Base-by-base conservation (phyloP, 2,888 invertebrate genomes). In the Teinopalpus imperialis region DNA sequence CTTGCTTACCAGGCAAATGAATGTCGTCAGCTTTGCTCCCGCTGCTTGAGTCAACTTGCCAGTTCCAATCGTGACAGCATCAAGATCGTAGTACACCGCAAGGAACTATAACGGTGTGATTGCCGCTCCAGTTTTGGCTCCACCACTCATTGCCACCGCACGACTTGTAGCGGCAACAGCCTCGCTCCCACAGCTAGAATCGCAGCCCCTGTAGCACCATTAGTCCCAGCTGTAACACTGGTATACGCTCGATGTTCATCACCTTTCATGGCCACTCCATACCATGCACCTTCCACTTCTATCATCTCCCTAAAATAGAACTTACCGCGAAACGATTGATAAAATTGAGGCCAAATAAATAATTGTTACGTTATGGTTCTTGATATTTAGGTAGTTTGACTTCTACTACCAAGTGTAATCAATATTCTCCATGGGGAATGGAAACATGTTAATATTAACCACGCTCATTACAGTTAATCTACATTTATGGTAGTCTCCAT, bases 1-100 rank as follows among this genome's bases (percentile, higher is more conserved):
- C n/a, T n/a, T n/a, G n/a, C n/a, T n/a, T n/a, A n/a, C n/a, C n/a
- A n/a, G n/a, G n/a, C n/a, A n/a, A n/a, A n/a, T n/a, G n/a, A n/a
- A n/a, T n/a, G n/a, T n/a, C n/a, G n/a, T n/a, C 12, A 5, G 9
- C 2, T 4, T 32, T 18, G 21, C 2, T 13, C 5, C 8, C 6
- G 8, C 4, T 4, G 3, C 23, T 7, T 2, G 7, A 6, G 20
- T n/a, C 16, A 9, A 72, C 50, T 83, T 79, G 13, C 82, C 83
- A 1, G 90, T 90, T 0, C 89, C 90, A 3, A 86, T 91, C 53
- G 91, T 92, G 8, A 92, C 93, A 0, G 91, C 93, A 0, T 87
- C 90, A 59, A 92, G 93, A 73, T 91, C 91, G 7, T 92, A 93
- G 69, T 91, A 91, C 47, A 71, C 92, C 56, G 85, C 92, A 12